A percentile compares a stretch with the other conserved stretches of the same genome.
Conservation (phyloP, 1,140 invertebrate species). For the Whitmania pigra region DNA sequence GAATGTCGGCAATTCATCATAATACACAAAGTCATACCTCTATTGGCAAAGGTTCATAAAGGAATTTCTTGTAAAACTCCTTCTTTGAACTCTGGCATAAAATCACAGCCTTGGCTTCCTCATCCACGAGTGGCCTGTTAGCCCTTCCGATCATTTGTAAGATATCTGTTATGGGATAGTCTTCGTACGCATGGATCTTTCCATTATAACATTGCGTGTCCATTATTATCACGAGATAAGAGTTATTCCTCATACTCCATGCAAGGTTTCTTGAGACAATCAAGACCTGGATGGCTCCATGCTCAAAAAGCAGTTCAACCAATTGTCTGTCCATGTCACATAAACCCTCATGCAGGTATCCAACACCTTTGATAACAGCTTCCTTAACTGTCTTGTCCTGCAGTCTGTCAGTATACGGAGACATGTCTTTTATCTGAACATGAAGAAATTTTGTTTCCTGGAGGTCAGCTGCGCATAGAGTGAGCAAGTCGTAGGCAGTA, state of each 20-base stretch:
- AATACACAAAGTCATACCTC: constrained; percentile 50
- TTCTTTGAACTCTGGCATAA: constrained; percentile 96
- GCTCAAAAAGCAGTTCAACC: constrained; percentile 82
- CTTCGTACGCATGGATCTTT: constrained; percentile 67
- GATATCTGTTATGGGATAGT: constrained; percentile 92
- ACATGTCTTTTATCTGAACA: constrained; percentile 59
- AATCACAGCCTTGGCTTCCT: constrained; percentile 81
- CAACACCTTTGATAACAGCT: constrained; percentile 69
- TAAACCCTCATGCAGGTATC: constrained; percentile 90
- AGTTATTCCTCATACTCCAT: constrained; percentile 74
- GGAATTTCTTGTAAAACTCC: constrained; percentile 96
- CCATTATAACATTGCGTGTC: constrained; percentile 97
- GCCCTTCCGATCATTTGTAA: constrained; percentile 84
- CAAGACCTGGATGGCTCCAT: constrained; percentile 81
- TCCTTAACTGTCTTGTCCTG: constrained; percentile 56
- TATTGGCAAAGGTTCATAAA: constrained; percentile 93
- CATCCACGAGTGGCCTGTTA: constrained; percentile 68
- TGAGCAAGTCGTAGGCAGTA: constrained; percentile 86
- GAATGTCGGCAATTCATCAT: not conserved
- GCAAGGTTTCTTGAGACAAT: constrained; percentile 78
- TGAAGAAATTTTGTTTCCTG: constrained; percentile 71
- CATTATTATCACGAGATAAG: constrained; percentile 89
- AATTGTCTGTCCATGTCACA: constrained; percentile 66
- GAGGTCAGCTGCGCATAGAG: constrained; percentile 75
- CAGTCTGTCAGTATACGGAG: constrained; percentile 73